Base-by-base conservation (phyloP, 2,797 vertebrate species). In the Tinamus major region DNA sequence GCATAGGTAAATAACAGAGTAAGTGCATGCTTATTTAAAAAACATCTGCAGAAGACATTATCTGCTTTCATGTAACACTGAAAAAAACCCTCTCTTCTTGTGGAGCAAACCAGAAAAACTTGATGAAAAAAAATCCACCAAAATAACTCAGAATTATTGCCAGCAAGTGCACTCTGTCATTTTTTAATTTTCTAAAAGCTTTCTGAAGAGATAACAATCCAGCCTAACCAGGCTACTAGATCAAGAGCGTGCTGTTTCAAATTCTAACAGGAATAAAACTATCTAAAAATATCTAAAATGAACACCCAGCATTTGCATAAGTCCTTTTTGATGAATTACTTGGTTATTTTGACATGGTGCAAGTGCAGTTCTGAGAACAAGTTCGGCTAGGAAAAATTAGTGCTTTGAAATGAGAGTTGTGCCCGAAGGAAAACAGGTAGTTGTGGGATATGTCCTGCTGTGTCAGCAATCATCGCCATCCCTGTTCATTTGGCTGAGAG, bases 211-310 rank as follows among this genome's bases (percentile, higher is more conserved):
- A 18, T 9, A 58, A 5, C 15, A 72, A 5, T 74, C 74, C 67
- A 68, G 37, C 59, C 56, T 62, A 46, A 58, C 58, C 17, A 65
- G 44, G 10, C 46, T 49, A 69, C 59, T 92, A 53, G 35, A 23
- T 81, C n/a, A 64, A 94, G 82, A 79, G 35, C 29, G 62, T 81
- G 29, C 85, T 0, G 49, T 90, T 93, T 92, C 48, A 72, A 75
- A 49, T 93, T 71, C 33, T 81, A 94, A 55, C 46, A 84, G 48
- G 42, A 88, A 18, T 78, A 87, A 95, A 94, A 51, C 87, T 26
- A 21, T 41, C 62, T 84, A 63, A 89, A 90, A 81, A 20, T 31
- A 59, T 6, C 2, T 3, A 39, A 94, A 91, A 61, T 6, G 0
- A 90, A 51, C 68, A 85, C 18, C 29, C 58, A 62, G 64, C 12